Base-by-base conservation (phyloP, 1,140 invertebrate species). In the Bathynomus jamesi region DNA sequence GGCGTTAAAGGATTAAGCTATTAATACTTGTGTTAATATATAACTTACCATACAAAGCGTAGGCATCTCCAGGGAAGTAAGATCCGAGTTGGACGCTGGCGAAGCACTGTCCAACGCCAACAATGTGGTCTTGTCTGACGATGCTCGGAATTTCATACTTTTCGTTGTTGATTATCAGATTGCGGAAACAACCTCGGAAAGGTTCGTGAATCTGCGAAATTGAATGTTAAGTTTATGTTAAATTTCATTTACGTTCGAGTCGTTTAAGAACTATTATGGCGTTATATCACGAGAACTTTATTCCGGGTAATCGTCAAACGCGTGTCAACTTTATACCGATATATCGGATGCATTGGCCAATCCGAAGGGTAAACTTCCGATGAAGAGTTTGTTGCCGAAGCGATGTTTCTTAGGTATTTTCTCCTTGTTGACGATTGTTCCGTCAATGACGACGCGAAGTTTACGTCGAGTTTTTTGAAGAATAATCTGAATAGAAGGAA, bases 61-160 rank as follows among this genome's bases (percentile, higher is more conserved):
- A 93, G 4, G 90, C 89, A 79, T 91, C 90, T 30, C 90, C 90
- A 17, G 88, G 86, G 79, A 97, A 95, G 81, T 91, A 95, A 0
- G 91, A 91, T 17, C 13, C 21, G 61, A 92, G 94, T 62, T 86
- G 85, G 81, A 96, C 92, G 3, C 96, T 89, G 53, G 87, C 87
- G 79, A 95, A 95, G 82, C 94, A 97, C 78, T 92, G 90, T 0
- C 91, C 90, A 10, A 95, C 90, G 73, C 76, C 76, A 2, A 77
- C 70, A 7, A 89, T 87, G 67, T 87, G 87, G 61, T 89, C 87
- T 32, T 87, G 87, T 0, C 88, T 87, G 67, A 81, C 80, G 11
- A 81, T 81, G 3, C 88, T 86, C 27, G 90, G 87, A 79, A 95
- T 85, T 82, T 92, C 91, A 79, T 91, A 87, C 25, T 85, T 83